Evolutionary conservation across 2,113 vertebrate species (phyloP).

Genomic region (Crotalus horridus): DNA sequence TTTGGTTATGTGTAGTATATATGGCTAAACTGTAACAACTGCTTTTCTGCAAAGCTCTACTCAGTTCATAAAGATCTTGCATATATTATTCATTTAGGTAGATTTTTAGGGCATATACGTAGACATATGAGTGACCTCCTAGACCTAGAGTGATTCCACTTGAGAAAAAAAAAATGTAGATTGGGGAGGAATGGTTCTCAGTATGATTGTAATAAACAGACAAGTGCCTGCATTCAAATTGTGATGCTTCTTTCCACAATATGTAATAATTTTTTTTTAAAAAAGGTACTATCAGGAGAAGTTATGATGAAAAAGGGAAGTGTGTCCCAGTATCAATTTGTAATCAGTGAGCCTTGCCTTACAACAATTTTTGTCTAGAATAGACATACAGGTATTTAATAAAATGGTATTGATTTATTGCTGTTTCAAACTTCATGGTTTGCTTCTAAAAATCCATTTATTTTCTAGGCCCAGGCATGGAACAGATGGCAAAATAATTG

Average conservation of each 20-base stretch:
- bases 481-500: slow-evolving; percentile 33
- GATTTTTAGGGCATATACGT: not conserved
- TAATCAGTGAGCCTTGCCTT: slow-evolving; percentile 20
- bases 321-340: not conserved
- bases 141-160: not conserved
- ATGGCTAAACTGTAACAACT: not conserved
- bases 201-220: not conserved
- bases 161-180: not conserved
- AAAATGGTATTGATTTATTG: slow-evolving; percentile 27
- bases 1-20: not conserved
- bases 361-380: slow-evolving; percentile 6
- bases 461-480: not conserved
- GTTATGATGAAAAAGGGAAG: slow-evolving; percentile 2
- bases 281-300: not conserved
- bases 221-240: not conserved
- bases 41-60: not conserved
- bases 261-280: not conserved
- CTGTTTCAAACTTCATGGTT: not conserved
- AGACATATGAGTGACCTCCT: not conserved
- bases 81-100: not conserved
- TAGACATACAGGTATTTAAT: slow-evolving; percentile 19
- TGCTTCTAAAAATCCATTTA: not conserved
- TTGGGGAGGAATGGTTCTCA: not conserved
- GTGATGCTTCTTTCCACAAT: slow-evolving; percentile 6
- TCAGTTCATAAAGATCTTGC: not conserved